Evolutionary conservation across 1,140 invertebrate species (phyloP), one percentile per base, ranked within the genome.

Genomic region (Calosoma granatense): DNA sequence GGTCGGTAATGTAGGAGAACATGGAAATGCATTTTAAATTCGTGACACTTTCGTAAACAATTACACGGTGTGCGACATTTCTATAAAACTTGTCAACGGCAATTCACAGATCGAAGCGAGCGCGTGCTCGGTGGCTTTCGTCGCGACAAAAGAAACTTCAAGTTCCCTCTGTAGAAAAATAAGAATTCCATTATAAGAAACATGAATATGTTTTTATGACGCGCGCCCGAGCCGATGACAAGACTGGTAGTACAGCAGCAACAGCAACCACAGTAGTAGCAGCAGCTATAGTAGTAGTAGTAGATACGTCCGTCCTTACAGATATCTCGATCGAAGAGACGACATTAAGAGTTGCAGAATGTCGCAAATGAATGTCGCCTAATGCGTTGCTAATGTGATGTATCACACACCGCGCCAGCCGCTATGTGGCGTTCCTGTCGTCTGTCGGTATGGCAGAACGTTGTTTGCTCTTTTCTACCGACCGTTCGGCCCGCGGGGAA

Each of bases 201-300:
- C 41, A 47, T 47, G 41, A 47, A 47, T 47, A 47, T 47, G 41
- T 47, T 47, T 47, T 47, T 47, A 47, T 47, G 41, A 9, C 41
- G 41, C 3, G 9, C 41, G 41, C 26, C n/a, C 3, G 9, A 9
- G 41, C 26, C 6, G 26, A 36, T 36, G n/a, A 9, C 26, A n/a
- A n/a, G n/a, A n/a, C n/a, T n/a, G n/a, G n/a, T n/a, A n/a, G n/a
- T n/a, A n/a, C n/a, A n/a, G n/a, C n/a, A n/a, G n/a, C n/a, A n/a
- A n/a, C n/a, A n/a, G n/a, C n/a, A n/a, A n/a, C n/a, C n/a, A n/a
- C n/a, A n/a, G n/a, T n/a, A n/a, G n/a, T n/a, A n/a, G n/a, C n/a
- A n/a, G n/a, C n/a, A n/a, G n/a, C n/a, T n/a, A n/a, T n/a, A n/a
- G n/a, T n/a, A n/a, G n/a, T n/a, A n/a, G n/a, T n/a, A n/a, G n/a